Evolutionary conservation across 23 tunicate species (phyloP).

Genomic region (Styela clava): DNA sequence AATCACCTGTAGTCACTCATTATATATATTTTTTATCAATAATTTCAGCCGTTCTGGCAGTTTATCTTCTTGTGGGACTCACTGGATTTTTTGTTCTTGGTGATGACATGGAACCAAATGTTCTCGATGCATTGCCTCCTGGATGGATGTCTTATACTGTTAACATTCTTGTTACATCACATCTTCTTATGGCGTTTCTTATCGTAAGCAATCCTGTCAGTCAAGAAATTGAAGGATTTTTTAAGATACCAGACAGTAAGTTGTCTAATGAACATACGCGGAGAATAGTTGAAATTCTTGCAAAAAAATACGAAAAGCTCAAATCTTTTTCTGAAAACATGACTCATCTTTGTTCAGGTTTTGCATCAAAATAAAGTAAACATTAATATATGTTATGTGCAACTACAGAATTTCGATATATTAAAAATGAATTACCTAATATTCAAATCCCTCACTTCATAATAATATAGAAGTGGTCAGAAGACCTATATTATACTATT

Average conservation of each 20-base stretch:
- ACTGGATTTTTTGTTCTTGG: constrained; percentile 81
- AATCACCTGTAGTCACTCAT: too few relatives aligned
- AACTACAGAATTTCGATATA: too few relatives aligned
- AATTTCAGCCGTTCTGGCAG: constrained; percentile 47
- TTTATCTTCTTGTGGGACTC: constrained; percentile 53
- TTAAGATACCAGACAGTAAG: constrained; percentile 57
- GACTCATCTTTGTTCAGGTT: too few relatives aligned
- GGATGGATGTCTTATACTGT: constrained; percentile 58
- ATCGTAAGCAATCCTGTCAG: constrained; percentile 70
- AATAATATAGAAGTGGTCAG: too few relatives aligned
- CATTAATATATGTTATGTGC: too few relatives aligned
- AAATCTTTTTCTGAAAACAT: too few relatives aligned
- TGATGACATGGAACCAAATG: constrained; percentile 59
- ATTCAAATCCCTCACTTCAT: too few relatives aligned
- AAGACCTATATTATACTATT: too few relatives aligned
- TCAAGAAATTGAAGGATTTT: constrained; percentile 74
- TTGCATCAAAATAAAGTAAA: too few relatives aligned
- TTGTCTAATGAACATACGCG: background rate
- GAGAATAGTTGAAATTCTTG: background rate
- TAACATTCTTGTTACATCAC: constrained; percentile 69
- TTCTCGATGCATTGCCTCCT: constrained; percentile 28
- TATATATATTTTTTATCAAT: too few relatives aligned
- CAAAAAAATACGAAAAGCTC: background rate
- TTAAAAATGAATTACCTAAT: too few relatives aligned
- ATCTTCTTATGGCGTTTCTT: constrained; percentile 68